A percentile compares a stretch with the other conserved stretches of the same genome.
Conservation (phyloP, 2,888 invertebrate genomes). For the Lochmaea capreae region DNA sequence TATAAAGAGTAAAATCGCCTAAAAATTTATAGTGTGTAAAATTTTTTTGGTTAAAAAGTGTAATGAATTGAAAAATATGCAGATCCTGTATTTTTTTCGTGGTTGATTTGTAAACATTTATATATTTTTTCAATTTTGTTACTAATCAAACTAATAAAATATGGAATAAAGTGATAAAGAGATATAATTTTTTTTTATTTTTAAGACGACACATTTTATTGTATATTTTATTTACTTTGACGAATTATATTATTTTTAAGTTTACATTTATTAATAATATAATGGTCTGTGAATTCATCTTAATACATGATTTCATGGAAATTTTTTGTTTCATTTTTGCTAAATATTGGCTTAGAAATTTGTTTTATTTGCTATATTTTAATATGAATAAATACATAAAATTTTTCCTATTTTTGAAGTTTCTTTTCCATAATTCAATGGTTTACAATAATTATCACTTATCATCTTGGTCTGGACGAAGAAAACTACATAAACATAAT, state of each 20-base stretch:
- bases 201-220: not conserved
- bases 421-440: not conserved
- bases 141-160: not conserved
- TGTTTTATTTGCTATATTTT: constrained; percentile 12
- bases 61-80: too few relatives aligned
- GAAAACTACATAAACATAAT: too few relatives aligned
- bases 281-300: constrained; percentile 10
- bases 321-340: not conserved
- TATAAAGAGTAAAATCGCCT: too few relatives aligned
- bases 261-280: not conserved
- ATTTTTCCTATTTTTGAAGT: not conserved
- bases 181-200: not conserved
- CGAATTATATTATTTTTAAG: not conserved
- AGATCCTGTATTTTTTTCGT: too few relatives aligned
- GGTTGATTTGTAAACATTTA: too few relatives aligned
- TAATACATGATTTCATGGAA: not conserved
- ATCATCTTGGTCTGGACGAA: too few relatives aligned
- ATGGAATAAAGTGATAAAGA: not conserved
- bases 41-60: too few relatives aligned
- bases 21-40: too few relatives aligned
- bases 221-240: not conserved
- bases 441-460: not conserved
- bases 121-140: too few relatives aligned
- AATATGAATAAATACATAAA: constrained; percentile 2
- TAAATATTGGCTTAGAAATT: constrained; percentile 2